Base-by-base conservation (phyloP, 2,113 vertebrate genomes). In the Hippolais icterina region DNA sequence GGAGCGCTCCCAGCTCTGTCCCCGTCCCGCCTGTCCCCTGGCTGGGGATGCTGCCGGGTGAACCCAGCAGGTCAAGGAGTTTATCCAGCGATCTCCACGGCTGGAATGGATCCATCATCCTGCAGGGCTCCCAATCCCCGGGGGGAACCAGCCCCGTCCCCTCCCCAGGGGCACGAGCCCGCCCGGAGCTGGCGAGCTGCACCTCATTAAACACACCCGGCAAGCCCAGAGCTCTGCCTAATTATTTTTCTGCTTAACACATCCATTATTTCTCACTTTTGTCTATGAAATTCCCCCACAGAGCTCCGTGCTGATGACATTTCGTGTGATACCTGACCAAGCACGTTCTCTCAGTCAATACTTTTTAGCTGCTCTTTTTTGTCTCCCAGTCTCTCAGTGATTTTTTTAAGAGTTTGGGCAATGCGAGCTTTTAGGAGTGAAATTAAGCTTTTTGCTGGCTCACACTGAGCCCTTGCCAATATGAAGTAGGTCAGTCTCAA, bases 121-220 rank as follows among this genome's bases (percentile, higher is more conserved):
- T 0, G 4, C 14, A 41, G 31, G 41, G 46, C 29, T 69, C 52
- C 7, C 25, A 37, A 0, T 2, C 41, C 61, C 29, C 4, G 6
- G 46, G 23, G 27, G 39, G 60, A 33, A 6, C 25, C 75, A 63
- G 42, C 33, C 33, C 52, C 9, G n/a, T 20, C 12, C 4, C 17
- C 27, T 61, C 23, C 47, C n/a, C 27, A 1, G 0, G 1, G 3
- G 7, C 22, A 6, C 0, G 7, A 46, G 19, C 18, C 17, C 17
- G 8, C 1, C 53, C 3, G 1, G 15, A 16, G 11, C 44, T 4
- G 3, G 12, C n/a, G 42, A n/a, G 25, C 52, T 46, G 33, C 42
- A 8, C 22, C 57, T 11, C 46, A 0, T 12, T 33, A 2, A 12
- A 7, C 1, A 2, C 8, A 5, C 6, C 5, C 1, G 44, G 14